Conservation (phyloP, 2,797 vertebrate genomes). For the Coluber constrictor region DNA sequence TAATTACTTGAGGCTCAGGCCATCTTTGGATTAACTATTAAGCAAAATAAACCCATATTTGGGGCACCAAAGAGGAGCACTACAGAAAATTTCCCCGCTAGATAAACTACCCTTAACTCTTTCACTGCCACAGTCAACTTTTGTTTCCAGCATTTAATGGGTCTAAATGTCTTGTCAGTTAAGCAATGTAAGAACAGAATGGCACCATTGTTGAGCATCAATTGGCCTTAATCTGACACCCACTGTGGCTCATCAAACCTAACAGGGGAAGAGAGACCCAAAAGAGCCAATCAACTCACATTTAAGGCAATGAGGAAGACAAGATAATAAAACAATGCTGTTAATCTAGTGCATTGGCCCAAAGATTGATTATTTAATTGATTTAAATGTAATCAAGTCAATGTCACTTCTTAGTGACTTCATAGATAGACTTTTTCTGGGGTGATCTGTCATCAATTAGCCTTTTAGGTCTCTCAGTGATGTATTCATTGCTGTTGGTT, state of each 20-base stretch:
- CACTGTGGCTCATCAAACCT: background rate
- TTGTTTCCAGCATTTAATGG: background rate
- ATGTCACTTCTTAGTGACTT: background rate
- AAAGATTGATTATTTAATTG: background rate
- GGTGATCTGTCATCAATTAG: background rate
- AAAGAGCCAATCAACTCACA: background rate
- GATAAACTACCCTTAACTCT: background rate
- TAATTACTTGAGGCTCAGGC: background rate
- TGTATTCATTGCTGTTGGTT: background rate
- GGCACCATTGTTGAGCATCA: background rate
- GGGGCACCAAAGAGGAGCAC: background rate
- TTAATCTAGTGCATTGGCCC: background rate
- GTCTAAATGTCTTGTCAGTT: background rate
- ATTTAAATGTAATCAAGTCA: background rate
- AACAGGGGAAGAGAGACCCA: background rate
- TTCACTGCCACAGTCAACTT: background rate
- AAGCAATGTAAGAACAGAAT: background rate
- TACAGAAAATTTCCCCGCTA: background rate
- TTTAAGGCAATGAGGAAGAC: background rate
- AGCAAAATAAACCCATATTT: background rate
- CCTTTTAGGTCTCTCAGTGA: background rate
- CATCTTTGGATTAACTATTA: background rate
- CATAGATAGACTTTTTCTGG: background rate
- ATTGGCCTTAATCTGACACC: background rate
- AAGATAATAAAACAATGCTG: background rate